These are phyloP conservation scores for Mesorhabditis belari DNA, from an alignment of 2,888 invertebrate species.

Conservation along the genomic window DNA sequence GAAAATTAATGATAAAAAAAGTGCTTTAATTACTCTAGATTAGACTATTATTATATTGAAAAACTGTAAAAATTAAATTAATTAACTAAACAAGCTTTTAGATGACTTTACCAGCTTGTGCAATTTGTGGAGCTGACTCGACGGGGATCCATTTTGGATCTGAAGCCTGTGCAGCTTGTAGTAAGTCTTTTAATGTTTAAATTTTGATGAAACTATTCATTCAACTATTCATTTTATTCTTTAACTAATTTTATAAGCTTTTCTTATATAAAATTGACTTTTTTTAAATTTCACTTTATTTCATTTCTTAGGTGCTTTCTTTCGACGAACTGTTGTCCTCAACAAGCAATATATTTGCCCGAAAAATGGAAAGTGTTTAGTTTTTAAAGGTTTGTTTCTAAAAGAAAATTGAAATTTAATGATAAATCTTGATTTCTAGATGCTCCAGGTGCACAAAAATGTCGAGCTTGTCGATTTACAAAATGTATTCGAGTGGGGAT, in stretches of 20 bases:
- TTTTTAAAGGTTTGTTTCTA: conserved; percentile 32
- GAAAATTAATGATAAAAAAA: not conserved
- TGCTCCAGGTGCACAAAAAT: conserved; percentile 35
- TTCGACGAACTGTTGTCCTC: conserved; percentile 42
- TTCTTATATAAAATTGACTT: not conserved
- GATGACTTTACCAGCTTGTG: conserved; percentile 23
- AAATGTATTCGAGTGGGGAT: conserved; percentile 42
- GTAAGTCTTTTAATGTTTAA: not conserved
- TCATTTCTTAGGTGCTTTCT: conserved; percentile 16
- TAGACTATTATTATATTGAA: too few species aligned
- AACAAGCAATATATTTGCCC: conserved; percentile 39
- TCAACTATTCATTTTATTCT: not conserved
- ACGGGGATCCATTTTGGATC: conserved; percentile 49
- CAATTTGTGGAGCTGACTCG: conserved; percentile 45
- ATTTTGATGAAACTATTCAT: conserved; percentile 7
- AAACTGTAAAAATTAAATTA: too few species aligned
- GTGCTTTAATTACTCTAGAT: too few species aligned
- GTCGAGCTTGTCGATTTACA: conserved; percentile 42
- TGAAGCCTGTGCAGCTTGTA: conserved; percentile 48
- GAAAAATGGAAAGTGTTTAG: conserved; percentile 30
- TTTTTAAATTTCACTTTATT: not conserved
- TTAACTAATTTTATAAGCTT: not conserved
- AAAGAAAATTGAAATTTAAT: not conserved
- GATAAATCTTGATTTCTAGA: conserved; percentile 17
- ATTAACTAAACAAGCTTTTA: not conserved